Evolutionary conservation across 2,888 invertebrate genomes (phyloP).

Genomic region (Athrips mouffetella): DNA sequence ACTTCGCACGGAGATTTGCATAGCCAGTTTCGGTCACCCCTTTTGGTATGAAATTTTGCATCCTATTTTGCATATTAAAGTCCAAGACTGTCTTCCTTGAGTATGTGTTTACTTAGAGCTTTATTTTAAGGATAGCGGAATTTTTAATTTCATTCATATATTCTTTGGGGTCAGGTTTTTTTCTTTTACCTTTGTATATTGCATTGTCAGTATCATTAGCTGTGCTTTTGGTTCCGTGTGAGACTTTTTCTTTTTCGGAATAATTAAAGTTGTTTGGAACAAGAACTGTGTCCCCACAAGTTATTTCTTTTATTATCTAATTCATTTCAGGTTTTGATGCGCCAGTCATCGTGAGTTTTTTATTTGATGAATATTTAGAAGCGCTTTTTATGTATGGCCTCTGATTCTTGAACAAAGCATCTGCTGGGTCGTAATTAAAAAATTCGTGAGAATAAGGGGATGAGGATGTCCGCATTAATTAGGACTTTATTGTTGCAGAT

Average conservation of each 20-base stretch:
- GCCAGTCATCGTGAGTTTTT: conserved; percentile 65
- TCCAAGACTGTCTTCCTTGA: conserved; percentile 53
- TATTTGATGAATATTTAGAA: conserved; percentile 62
- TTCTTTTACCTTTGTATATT: conserved; percentile 41
- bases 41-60: conserved; percentile 41
- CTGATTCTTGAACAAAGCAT: conserved; percentile 61
- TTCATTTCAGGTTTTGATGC: conserved; percentile 74
- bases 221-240: conserved; percentile 62
- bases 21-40: conserved; percentile 66
- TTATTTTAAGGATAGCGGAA: conserved; percentile 68
- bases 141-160: conserved; percentile 65
- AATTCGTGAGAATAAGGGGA: conserved; percentile 71
- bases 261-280: conserved; percentile 65
- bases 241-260: conserved; percentile 49
- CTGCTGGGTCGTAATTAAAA: conserved; percentile 68
- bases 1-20: conserved; percentile 76
- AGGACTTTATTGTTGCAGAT: conserved; percentile 37
- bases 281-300: conserved; percentile 65
- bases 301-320: conserved; percentile 67
- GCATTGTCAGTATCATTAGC: conserved; percentile 63
- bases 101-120: conserved; percentile 65
- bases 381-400: conserved; percentile 50
- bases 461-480: conserved; percentile 57
- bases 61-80: conserved; percentile 67
- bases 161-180: conserved; percentile 66